Base-by-base conservation (phyloP, 2,113 vertebrate species). In the Myotis davidii region DNA sequence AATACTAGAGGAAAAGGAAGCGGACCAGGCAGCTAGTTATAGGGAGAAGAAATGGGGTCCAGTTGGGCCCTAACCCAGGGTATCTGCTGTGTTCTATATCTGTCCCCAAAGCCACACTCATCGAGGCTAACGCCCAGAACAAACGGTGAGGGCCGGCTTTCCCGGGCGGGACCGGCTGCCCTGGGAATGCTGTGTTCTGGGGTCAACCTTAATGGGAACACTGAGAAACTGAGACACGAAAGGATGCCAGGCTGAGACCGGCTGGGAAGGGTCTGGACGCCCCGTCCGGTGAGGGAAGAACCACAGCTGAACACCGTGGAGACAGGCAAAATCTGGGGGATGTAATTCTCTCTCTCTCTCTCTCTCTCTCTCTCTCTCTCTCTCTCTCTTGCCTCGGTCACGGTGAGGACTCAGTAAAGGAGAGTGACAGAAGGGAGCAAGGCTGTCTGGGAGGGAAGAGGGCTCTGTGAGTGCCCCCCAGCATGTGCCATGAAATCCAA, bases 181-280 rank as follows among this genome's bases (percentile, higher is more conserved):
- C 69, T 82, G 16, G 4, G 77, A 74, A 61, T 4, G 20, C 65
- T 61, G 1, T 61, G 70, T 81, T 61, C 64, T n/a, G 14, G 64
- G 37, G 9, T 32, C 67, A 65, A 42, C 17, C 29, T 85, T 72
- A 39, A n/a, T 9, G 54, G 64, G 77, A 94, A 93, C 77, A 48
- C 34, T 3, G 50, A 95, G 56, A 81, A 76, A 91, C 1, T 2
- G 48, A 96, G 50, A 76, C 61, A 85, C 0, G 0, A 39, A 69
- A 64, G 50, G 16, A 5, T 13, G 1, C 61, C 50, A 27, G 50
- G 16, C 21, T 0, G 2, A 34, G 67, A 81, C 0, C 1, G 21
- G 13, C 73, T 61, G 73, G 18, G 64, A 78, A 84, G 32, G 5
- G 27, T 52, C 56, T 85, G 48, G 72, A 92, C 1, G 3, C 39